Evolutionary conservation across 2,888 invertebrate genomes (phyloP).

Genomic region (Drosophila algonquin): DNA sequence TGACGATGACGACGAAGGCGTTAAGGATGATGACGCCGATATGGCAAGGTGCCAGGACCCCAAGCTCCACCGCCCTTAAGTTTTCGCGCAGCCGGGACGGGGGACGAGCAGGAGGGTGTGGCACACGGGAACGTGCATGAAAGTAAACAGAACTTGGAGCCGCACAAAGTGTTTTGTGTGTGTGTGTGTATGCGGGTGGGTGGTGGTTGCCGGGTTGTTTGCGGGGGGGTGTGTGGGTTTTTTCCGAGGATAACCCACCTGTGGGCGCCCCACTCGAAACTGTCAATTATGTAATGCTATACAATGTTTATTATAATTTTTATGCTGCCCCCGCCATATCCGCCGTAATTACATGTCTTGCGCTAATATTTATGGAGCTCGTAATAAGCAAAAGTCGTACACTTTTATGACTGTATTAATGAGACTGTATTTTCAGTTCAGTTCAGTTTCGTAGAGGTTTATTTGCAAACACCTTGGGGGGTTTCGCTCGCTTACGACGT

Average conservation of each 20-base stretch:
- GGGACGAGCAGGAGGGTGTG: constrained; percentile 20
- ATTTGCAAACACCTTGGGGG: constrained; percentile 25
- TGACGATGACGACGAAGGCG: constrained; percentile 49
- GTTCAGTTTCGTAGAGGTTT: constrained; percentile 1
- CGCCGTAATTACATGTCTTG: constrained; percentile 70
- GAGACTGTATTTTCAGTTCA: constrained; percentile 37
- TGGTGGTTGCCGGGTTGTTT: not conserved
- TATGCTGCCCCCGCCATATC: constrained; percentile 49
- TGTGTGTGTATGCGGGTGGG: constrained; percentile 10
- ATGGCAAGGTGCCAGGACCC: constrained; percentile 61
- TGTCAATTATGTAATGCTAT: constrained; percentile 75
- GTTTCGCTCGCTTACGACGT: constrained; percentile 30
- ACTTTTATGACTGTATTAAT: constrained; percentile 73
- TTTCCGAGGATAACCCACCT: constrained; percentile 47
- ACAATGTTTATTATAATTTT: constrained; percentile 77
- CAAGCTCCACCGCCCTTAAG: constrained; percentile 28
- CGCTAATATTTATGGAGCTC: constrained; percentile 71
- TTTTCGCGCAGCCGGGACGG: not conserved
- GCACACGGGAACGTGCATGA: constrained; percentile 54
- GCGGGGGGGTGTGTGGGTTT: no score
- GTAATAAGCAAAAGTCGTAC: constrained; percentile 65
- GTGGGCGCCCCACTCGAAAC: constrained; percentile 65
- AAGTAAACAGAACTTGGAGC: constrained; percentile 68
- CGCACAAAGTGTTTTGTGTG: constrained; percentile 38
- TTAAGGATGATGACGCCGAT: constrained; percentile 64